Evolutionary conservation across 2,888 invertebrate species (phyloP), one percentile per base, ranked within the genome.

Genomic region (Malacosoma neustria): DNA sequence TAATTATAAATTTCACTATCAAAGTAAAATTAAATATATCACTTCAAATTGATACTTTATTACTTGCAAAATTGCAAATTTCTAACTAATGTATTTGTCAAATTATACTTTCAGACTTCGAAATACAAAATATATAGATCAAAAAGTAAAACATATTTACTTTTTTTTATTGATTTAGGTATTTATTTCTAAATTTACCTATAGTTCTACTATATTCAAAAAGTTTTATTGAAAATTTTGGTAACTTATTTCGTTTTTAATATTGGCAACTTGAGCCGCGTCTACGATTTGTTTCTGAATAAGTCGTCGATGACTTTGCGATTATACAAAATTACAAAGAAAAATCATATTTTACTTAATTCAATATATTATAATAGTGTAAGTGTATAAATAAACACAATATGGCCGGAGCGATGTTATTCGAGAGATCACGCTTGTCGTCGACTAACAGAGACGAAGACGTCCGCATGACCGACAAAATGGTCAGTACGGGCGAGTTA

Each of bases 391-490:
- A 82, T 79, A 79, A 63, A 73, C 66, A 68, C 72, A 89, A 81
- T 79, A 95, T 95, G 95, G 95, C 95, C 80, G 94, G 95, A 85
- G 95, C 95, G 72, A 94, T 93, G 91, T 89, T 94, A 88, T 93
- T 94, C 74, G 95, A 95, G 87, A 89, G 93, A 75, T 91, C 93
- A 71, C 92, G 92, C 85, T 90, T 93, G 55, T 89, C 93, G 57
- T 89, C 89, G 71, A 89, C 90, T 51, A 91, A 91, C 85, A 90
- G 92, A 61, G 91, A 93, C 74, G 91, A 93, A 74, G 90, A 91
- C 70, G 89, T 91, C 67, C 89, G 90, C 63, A 87, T 92, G 61
- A 87, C 92, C 48, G 91, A 92, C 79, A 91, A 93, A 87, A 91
- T 93, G 69, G 91, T 92, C 54, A 91, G 91, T 57, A 92, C 92